Percentiles rank a stretch among this genome's conserved stretches.
Evolutionary conservation across 2,797 vertebrate genomes (phyloP).

Genomic region (Oreonectes daqikongensis): DNA sequence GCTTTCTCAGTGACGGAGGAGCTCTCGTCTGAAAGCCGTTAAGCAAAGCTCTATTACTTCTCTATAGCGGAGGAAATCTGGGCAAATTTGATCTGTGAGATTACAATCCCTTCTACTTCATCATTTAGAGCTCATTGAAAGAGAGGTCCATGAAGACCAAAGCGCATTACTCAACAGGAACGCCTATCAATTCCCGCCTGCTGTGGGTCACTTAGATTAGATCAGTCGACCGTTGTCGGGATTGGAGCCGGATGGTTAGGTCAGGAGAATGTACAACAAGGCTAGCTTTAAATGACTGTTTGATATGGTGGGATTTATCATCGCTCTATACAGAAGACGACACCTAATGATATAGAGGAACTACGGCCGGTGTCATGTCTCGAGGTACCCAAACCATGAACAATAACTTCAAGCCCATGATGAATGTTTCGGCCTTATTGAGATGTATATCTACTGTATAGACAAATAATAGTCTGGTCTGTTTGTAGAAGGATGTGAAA

Average conservation of each 20-base stretch:
- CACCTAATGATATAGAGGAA: slow-evolving; percentile 17
- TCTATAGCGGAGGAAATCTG: slow-evolving; percentile 58
- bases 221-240: slow-evolving; percentile 45
- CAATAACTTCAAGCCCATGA: background rate
- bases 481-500: background rate
- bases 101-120: slow-evolving; percentile 70
- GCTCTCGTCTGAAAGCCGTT: slow-evolving; percentile 63
- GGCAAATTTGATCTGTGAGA: slow-evolving; percentile 75
- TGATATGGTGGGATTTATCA: slow-evolving; percentile 43
- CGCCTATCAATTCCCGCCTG: slow-evolving; percentile 67
- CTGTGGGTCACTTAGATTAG: slow-evolving; percentile 62
- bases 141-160: slow-evolving; percentile 51
- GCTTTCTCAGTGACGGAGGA: slow-evolving; percentile 64
- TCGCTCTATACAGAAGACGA: background rate
- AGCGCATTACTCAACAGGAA: slow-evolving; percentile 64
- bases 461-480: background rate
- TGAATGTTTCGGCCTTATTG: background rate
- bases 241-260: slow-evolving; percentile 21
- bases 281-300: slow-evolving; percentile 34
- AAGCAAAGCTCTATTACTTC: slow-evolving; percentile 69
- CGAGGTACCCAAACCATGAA: background rate
- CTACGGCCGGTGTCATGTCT: slow-evolving; percentile 3
- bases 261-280: slow-evolving; percentile 31
- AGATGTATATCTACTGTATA: background rate
- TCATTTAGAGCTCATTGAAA: slow-evolving; percentile 75